Percentiles rank a stretch among this genome's conserved stretches.
Conservation (phyloP, 2,888 invertebrate genomes). For the Oxyscelio sp. region DNA sequence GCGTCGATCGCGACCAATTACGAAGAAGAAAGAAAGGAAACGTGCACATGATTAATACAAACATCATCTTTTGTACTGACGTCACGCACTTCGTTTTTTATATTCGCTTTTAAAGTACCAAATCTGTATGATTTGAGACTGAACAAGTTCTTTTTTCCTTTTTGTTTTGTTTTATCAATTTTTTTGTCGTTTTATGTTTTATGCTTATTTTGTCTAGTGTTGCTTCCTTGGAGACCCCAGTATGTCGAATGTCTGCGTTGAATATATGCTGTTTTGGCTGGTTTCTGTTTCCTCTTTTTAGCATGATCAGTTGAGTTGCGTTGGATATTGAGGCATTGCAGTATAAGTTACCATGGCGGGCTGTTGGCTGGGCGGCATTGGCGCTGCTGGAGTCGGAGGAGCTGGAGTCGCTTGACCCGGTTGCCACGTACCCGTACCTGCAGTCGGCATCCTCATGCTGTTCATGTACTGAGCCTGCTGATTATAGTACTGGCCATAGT, state of each 20-base stretch:
- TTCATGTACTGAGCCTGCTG: constrained; percentile 90
- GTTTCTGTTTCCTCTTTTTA: constrained; percentile 60
- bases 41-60: constrained; percentile 61
- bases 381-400: constrained; percentile 86
- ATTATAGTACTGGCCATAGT: constrained; percentile 91
- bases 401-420: constrained; percentile 88
- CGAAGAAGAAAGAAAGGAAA: constrained; percentile 41
- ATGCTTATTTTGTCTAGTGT: constrained; percentile 11
- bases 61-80: constrained; percentile 56
- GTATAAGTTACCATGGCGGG: constrained; percentile 88
- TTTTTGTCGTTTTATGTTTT: constrained; percentile 63
- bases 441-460: constrained; percentile 89
- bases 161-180: constrained; percentile 60
- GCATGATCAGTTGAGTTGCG: constrained; percentile 91
- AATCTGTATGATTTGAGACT: constrained; percentile 51
- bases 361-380: constrained; percentile 87
- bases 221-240: constrained; percentile 44
- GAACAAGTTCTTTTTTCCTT: constrained; percentile 67
- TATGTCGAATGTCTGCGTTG: constrained; percentile 59
- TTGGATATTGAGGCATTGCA: constrained; percentile 95
- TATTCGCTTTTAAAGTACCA: constrained; percentile 45
- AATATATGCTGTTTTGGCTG: constrained; percentile 75
- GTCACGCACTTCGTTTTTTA: constrained; percentile 40
- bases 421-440: constrained; percentile 88
- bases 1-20: constrained; percentile 8